A percentile compares a stretch with the other conserved stretches of the same genome.
These are phyloP conservation scores for Sinocyclocheilus rhinocerous DNA, from an alignment of 2,113 vertebrate species.

Conservation along the genomic window DNA sequence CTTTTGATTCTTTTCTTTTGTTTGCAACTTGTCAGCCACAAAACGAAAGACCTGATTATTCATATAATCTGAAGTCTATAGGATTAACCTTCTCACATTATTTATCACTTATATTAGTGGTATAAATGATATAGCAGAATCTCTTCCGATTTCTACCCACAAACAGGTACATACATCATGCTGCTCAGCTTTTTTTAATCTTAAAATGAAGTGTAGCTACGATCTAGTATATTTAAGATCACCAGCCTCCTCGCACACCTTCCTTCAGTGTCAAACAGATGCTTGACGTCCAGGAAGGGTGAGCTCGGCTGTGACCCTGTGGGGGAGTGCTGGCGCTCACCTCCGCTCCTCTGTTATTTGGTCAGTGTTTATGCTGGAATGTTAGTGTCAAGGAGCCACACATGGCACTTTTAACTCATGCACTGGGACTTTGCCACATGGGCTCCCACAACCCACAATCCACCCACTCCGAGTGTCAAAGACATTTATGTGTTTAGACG, in stretches of 20 bases:
- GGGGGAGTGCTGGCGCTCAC: slow-evolving; percentile 11
- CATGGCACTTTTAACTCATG: slow-evolving; percentile 22
- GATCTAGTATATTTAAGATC: background rate
- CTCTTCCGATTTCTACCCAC: background rate
- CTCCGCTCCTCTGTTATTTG: slow-evolving; percentile 15
- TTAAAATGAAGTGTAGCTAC: background rate
- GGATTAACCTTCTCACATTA: background rate
- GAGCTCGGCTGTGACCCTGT: slow-evolving; percentile 1
- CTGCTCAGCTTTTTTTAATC: background rate
- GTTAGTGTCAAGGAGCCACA: slow-evolving; percentile 21
- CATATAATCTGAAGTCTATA: background rate
- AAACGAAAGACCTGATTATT: background rate
- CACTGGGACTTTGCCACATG: slow-evolving; percentile 39
- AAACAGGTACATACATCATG: background rate
- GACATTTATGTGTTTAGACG: slow-evolving; percentile 24
- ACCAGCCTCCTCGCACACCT: background rate
- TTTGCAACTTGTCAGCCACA: background rate
- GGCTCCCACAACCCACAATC: slow-evolving; percentile 22
- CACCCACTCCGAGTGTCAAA: slow-evolving; percentile 34
- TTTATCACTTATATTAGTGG: background rate
- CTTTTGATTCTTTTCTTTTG: background rate
- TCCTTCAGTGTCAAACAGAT: background rate
- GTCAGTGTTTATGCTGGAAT: slow-evolving; percentile 44
- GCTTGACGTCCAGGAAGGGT: slow-evolving; percentile 9
- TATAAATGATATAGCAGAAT: background rate